Percentiles rank a stretch among this genome's conserved stretches.
phyloP scores from a whole-genome alignment of 2,113 vertebrate species.

The Dromas ardeola region DNA sequence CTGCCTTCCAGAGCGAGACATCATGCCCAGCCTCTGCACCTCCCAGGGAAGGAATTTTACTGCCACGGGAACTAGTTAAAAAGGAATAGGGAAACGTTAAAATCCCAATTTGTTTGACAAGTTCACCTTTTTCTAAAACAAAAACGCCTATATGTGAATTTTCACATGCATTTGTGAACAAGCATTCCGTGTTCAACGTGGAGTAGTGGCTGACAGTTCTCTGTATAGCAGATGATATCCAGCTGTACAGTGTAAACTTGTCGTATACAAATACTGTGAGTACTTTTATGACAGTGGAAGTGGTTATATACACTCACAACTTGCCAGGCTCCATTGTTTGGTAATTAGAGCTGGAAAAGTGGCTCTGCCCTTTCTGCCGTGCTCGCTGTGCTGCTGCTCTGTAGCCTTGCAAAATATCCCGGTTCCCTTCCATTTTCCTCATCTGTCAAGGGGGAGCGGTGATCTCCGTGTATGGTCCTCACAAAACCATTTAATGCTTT shows the following conservation, averaged over 20 bases:
- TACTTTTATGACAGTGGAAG: accelerated
- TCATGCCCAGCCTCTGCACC: background rate
- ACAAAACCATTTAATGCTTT: background rate
- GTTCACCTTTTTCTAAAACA: background rate
- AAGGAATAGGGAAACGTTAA: accelerated
- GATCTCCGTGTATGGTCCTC: background rate
- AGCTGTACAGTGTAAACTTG: background rate
- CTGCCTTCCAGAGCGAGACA: background rate
- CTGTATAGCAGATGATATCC: background rate
- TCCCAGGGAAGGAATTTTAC: background rate
- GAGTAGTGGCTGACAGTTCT: too few relatives aligned
- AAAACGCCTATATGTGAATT: accelerated
- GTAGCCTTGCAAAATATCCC: background rate
- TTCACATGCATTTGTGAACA: accelerated
- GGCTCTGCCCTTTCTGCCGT: background rate
- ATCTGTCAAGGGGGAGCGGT: background rate
- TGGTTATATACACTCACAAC: accelerated
- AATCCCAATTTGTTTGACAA: background rate
- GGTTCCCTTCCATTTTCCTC: background rate
- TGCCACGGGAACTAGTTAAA: background rate
- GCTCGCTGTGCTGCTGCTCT: background rate
- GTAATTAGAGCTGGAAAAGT: background rate
- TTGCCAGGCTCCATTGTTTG: background rate
- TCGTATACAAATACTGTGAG: background rate
- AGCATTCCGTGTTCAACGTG: accelerated